phyloP scores from a whole-genome alignment of 1,140 invertebrate genomes.

The Melitaea cinxia region DNA sequence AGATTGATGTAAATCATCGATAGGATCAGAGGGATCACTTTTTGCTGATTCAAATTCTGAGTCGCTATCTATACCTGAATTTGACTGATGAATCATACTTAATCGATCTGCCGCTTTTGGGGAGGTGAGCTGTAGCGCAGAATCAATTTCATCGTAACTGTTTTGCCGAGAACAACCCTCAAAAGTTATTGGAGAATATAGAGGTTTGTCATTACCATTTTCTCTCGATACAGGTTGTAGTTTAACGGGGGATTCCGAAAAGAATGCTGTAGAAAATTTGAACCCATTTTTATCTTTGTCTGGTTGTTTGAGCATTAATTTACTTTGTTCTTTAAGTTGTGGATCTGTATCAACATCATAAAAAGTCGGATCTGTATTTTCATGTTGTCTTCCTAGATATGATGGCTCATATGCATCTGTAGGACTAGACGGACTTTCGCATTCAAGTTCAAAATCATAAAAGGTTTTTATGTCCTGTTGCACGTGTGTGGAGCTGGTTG shows the following conservation, averaged over 20 bases:
- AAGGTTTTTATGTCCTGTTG: slow-evolving; percentile 80
- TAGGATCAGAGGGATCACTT: slow-evolving; percentile 64
- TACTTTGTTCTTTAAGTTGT: slow-evolving; percentile 59
- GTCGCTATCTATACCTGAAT: slow-evolving; percentile 64
- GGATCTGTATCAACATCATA: slow-evolving; percentile 72
- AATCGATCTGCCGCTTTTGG: slow-evolving; percentile 47
- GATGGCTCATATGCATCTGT: slow-evolving; percentile 83
- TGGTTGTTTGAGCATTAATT: slow-evolving; percentile 57
- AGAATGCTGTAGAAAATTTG: slow-evolving; percentile 70
- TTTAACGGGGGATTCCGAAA: slow-evolving; percentile 73
- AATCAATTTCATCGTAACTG: slow-evolving; percentile 69
- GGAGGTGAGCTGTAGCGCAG: slow-evolving; percentile 35
- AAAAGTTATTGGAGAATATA: slow-evolving; percentile 79
- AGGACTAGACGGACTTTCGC: slow-evolving; percentile 85
- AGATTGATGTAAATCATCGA: slow-evolving; percentile 49
- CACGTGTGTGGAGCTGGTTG: slow-evolving; percentile 64
- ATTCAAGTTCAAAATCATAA: slow-evolving; percentile 83
- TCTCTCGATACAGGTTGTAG: slow-evolving; percentile 70
- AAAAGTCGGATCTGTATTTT: slow-evolving; percentile 76
- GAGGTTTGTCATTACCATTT: slow-evolving; percentile 76
- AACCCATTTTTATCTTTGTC: slow-evolving; percentile 72
- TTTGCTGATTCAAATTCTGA: slow-evolving; percentile 77
- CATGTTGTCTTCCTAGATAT: slow-evolving; percentile 71
- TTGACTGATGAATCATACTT: slow-evolving; percentile 43
- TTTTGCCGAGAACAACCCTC: slow-evolving; percentile 77